phyloP scores from a whole-genome alignment of 1,140 invertebrate species.

The Macrocentrus cingulum region DNA sequence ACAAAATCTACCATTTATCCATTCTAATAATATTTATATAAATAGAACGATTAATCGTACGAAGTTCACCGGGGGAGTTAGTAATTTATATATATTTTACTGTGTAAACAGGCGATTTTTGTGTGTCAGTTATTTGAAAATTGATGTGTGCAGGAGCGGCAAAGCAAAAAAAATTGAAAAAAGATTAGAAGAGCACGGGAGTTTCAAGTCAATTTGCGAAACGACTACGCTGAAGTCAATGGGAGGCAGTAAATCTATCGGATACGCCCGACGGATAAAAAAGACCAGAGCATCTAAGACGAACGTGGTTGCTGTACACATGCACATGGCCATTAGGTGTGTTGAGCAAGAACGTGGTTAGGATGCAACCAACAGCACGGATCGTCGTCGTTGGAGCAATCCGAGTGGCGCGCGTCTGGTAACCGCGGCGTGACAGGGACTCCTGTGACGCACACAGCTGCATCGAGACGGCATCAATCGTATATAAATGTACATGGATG shows the following conservation, averaged over 20 bases:
- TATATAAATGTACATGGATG: slow-evolving; percentile 10
- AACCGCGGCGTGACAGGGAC: too few species aligned
- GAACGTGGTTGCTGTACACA: slow-evolving; percentile 16
- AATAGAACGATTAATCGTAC: background rate
- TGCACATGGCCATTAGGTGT: slow-evolving; percentile 5
- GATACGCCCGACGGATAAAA: slow-evolving; percentile 20
- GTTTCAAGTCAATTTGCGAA: slow-evolving; percentile 26
- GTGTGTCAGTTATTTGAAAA: too few species aligned
- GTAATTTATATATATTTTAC: too few species aligned
- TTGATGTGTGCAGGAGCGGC: too few species aligned
- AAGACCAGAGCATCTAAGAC: slow-evolving; percentile 4
- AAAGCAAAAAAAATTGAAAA: background rate
- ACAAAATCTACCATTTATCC: too few species aligned
- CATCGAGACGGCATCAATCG: slow-evolving; percentile 9
- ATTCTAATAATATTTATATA: slow-evolving; percentile 4
- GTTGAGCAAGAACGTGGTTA: background rate
- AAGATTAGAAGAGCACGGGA: slow-evolving; percentile 10
- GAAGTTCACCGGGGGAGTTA: too few species aligned
- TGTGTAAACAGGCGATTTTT: too few species aligned
- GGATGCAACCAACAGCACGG: background rate
- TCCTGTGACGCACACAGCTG: too few species aligned
- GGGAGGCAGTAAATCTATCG: slow-evolving; percentile 24
- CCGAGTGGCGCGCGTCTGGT: background rate
- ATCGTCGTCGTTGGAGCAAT: slow-evolving; percentile 15
- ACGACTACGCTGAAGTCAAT: slow-evolving; percentile 25